These are phyloP conservation scores for Pipistrellus kuhlii DNA, from an alignment of 2,797 vertebrate species.

Conservation along the genomic window DNA sequence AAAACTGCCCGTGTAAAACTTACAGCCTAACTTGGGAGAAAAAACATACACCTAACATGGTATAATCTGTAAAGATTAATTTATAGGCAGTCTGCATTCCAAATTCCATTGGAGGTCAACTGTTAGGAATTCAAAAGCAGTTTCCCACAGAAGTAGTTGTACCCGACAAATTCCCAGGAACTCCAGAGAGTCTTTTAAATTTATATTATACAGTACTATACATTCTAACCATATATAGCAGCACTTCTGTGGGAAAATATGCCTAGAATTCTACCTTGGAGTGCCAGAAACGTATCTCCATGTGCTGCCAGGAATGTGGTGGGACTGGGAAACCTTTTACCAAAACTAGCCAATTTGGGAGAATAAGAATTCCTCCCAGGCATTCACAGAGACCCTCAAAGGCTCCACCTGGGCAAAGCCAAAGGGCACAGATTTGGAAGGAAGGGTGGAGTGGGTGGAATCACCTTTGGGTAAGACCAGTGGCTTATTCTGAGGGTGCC, in stretches of 20 bases:
- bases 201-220: constrained; percentile 9
- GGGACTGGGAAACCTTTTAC: background rate
- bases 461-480: background rate
- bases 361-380: background rate
- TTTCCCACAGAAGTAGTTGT: constrained; percentile 51
- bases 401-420: background rate
- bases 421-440: background rate
- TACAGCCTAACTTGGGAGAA: background rate
- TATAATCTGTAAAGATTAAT: constrained; percentile 41
- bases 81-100: constrained; percentile 46
- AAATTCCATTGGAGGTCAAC: constrained; percentile 50
- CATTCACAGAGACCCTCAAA: background rate
- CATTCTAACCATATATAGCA: constrained; percentile 43
- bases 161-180: constrained; percentile 44
- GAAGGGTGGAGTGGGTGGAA: background rate
- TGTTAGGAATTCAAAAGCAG: constrained; percentile 57
- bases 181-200: constrained; percentile 19
- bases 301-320: background rate
- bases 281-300: background rate
- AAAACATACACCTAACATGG: background rate
- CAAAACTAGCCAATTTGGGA: background rate
- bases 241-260: constrained; percentile 65
- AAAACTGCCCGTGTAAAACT: constrained; percentile 13
- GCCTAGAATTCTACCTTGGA: constrained; percentile 52
- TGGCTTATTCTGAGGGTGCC: background rate